Conservation (phyloP, 2,888 invertebrate species). For the Caenorhabditis macrosperma region DNA sequence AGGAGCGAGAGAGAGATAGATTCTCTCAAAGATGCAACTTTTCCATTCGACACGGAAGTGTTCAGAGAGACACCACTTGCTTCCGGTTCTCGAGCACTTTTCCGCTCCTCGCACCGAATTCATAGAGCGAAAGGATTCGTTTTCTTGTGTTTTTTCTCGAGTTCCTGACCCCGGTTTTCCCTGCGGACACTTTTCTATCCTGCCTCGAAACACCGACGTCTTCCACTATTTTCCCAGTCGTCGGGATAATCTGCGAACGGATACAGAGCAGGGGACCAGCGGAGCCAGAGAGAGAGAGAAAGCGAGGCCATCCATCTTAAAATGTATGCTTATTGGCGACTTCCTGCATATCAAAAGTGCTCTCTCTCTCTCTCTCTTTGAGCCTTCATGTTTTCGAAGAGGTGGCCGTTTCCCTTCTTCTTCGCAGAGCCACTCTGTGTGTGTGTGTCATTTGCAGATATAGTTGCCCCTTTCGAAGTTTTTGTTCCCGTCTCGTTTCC, state of each 20-base stretch:
- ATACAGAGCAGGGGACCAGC: conserved; percentile 12
- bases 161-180: not conserved
- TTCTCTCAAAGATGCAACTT: not conserved
- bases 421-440: not conserved
- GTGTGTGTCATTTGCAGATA: conserved; percentile 17
- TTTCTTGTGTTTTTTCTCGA: not conserved
- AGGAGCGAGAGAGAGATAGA: not conserved
- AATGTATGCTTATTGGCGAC: conserved; percentile 55
- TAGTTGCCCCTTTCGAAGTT: not conserved
- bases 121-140: too few species aligned
- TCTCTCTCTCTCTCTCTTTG: conserved; percentile 18
- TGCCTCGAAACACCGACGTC: conserved; percentile 13
- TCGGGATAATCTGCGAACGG: conserved; percentile 48
- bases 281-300: not conserved
- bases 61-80: not conserved
- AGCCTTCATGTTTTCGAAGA: conserved; percentile 12
- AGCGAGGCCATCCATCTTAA: conserved; percentile 44
- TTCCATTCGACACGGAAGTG: not conserved
- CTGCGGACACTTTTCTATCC: not conserved
- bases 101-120: too few species aligned
- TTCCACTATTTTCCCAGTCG: not conserved
- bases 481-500: conserved; percentile 5
- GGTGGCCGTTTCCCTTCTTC: conserved; percentile 1
- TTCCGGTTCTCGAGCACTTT: too few species aligned
- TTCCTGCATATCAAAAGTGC: conserved; percentile 43